Percentiles rank a stretch among this genome's conserved stretches.
These are phyloP conservation scores for Trichonephila clavipes DNA, from an alignment of 1,140 invertebrate genomes.

Conservation along the genomic window DNA sequence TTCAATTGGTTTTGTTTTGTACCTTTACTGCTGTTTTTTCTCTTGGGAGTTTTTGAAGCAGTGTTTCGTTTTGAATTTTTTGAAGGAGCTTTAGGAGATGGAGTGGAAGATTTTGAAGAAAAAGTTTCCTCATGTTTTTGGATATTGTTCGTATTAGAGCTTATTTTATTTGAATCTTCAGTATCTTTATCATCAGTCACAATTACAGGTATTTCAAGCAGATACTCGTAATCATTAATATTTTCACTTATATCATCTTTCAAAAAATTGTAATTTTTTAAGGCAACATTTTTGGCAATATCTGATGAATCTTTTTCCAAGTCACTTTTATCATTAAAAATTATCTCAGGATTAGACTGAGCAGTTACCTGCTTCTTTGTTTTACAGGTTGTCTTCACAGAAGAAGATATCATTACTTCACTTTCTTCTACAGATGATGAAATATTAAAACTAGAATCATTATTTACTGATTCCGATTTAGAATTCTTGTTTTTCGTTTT, in stretches of 20 bases:
- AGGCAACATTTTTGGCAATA: background rate
- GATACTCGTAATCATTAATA: conserved; percentile 38
- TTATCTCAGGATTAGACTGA: background rate
- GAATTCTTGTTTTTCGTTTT: conserved; percentile 17
- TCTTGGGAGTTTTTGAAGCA: background rate
- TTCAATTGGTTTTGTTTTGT: background rate
- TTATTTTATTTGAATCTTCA: background rate
- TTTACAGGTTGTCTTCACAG: background rate
- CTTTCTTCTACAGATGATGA: background rate
- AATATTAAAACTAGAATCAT: background rate
- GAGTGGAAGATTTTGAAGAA: background rate
- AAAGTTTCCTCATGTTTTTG: background rate
- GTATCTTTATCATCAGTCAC: conserved; percentile 57
- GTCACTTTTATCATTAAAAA: background rate
- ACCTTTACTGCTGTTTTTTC: background rate
- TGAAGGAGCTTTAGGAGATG: background rate
- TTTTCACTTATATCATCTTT: conserved; percentile 24
- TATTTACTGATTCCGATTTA: background rate
- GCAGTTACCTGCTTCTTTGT: background rate
- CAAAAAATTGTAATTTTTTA: background rate
- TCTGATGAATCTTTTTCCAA: background rate
- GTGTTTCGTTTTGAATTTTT: conserved; percentile 33
- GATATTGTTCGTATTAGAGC: background rate
- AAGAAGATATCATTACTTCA: background rate
- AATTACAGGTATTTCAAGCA: conserved; percentile 52